phyloP scores from a whole-genome alignment of 2,797 vertebrate genomes.

The Gallinago stenura region DNA sequence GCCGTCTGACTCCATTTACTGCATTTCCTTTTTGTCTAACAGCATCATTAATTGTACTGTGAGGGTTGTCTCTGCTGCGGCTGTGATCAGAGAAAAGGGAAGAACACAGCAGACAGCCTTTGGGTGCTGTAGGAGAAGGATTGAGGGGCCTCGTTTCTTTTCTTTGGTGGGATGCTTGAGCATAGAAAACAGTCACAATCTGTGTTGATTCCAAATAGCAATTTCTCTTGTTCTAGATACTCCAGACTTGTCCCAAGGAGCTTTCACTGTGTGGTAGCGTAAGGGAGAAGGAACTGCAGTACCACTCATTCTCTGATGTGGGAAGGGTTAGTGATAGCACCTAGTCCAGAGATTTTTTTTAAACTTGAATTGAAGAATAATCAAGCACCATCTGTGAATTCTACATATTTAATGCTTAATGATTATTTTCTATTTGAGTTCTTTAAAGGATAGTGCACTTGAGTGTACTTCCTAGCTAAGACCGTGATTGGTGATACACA shows the following conservation, averaged over 20 bases:
- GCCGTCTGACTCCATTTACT: neutral
- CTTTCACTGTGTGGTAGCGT: accelerated
- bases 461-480: neutral
- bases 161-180: neutral
- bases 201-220: neutral
- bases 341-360: neutral
- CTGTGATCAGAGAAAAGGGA: constrained; percentile 22
- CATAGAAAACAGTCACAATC: neutral
- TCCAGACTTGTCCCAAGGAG: neutral
- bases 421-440: neutral
- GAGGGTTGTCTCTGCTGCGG: neutral
- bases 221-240: neutral
- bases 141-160: neutral
- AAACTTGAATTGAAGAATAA: neutral
- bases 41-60: constrained; percentile 1
- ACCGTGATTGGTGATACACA: neutral
- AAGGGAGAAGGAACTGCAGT: neutral
- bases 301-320: neutral
- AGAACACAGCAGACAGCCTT: neutral
- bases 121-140: neutral
- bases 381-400: neutral
- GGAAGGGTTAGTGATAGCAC: neutral
- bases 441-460: neutral
- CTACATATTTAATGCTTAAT: neutral
- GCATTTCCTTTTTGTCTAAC: constrained; percentile 25